Base-by-base conservation (phyloP, 2,797 vertebrate species). In the Enteromius thamalakanensis region DNA sequence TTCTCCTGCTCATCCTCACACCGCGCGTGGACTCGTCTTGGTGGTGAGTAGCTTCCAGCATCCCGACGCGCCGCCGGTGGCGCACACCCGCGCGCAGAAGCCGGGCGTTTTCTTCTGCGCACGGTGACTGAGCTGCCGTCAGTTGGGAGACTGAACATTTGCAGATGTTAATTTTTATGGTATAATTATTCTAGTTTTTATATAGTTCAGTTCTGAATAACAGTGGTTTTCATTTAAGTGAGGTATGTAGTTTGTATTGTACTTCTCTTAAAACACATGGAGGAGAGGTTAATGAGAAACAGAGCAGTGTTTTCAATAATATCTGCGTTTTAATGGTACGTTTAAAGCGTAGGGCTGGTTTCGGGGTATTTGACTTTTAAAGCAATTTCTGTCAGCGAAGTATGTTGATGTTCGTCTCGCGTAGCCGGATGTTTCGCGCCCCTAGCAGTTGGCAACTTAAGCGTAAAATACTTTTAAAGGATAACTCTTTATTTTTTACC, bases 1-100 rank as follows among this genome's bases (percentile, higher is more conserved):
- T 98, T 88, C 92, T 97, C 84, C 92, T 99, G 90, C 95, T 98
- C 88, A 92, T 96, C 85, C 93, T 98, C 85, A 96, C 97, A 78
- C 97, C 96, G 86, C 94, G 96, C 85, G 96, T 95, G 85, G 97
- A 98, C 88, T 96, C 96, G 55, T 98, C 97, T 60, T 98, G 98
- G 98, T 98, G 98, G 98, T 99, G 91, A 98, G 96, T 93, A 77
- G 17, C 11, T 14, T 62, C 10, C 74, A 79, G 80, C 68, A 83
- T 79, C 72, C 55, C 60, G 70, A 49, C 51, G 72, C 65, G 65
- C 60, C 47, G 29, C 32, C 42, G 29, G 11, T 75, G 55, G 64
- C 80, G 17, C 40, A 29, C 17, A n/a, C 40, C 7, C 29, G 32
- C 51, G 67, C 70, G 58, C 70, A 26, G 42, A 65, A 64, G 23